Evolutionary conservation across 2,888 invertebrate species (phyloP).

Genomic region (Dynastes hyllus): DNA sequence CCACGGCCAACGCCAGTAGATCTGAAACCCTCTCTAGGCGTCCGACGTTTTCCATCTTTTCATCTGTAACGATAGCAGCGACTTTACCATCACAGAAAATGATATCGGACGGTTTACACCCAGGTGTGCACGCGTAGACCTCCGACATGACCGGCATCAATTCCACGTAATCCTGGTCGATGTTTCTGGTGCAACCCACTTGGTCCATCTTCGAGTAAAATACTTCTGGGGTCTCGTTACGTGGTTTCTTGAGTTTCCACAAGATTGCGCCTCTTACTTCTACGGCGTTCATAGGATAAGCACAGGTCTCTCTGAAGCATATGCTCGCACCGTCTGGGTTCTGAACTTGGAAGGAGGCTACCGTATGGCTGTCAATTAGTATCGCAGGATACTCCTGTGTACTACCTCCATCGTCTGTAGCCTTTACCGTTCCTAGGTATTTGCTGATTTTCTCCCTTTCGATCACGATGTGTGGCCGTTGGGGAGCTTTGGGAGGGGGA

Average conservation of each 20-base stretch:
- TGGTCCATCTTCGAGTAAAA: background rate
- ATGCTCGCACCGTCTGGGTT: background rate
- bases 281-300: background rate
- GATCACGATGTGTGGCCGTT: too few species aligned
- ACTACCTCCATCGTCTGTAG: background rate
- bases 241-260: background rate
- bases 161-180: background rate
- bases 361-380: background rate
- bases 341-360: background rate
- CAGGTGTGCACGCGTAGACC: background rate
- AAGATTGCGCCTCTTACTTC: too few species aligned
- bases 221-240: background rate
- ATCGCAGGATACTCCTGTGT: background rate
- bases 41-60: background rate
- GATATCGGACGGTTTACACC: background rate
- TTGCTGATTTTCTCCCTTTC: too few species aligned
- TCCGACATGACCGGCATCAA: background rate
- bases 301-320: background rate
- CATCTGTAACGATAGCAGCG: background rate
- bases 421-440: background rate
- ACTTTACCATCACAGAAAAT: background rate
- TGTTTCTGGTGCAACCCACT: background rate
- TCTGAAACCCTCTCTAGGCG: background rate
- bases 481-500: too few species aligned
- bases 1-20: background rate